Evolutionary conservation across 2,797 vertebrate genomes (phyloP).

Genomic region (Chanos chanos): DNA sequence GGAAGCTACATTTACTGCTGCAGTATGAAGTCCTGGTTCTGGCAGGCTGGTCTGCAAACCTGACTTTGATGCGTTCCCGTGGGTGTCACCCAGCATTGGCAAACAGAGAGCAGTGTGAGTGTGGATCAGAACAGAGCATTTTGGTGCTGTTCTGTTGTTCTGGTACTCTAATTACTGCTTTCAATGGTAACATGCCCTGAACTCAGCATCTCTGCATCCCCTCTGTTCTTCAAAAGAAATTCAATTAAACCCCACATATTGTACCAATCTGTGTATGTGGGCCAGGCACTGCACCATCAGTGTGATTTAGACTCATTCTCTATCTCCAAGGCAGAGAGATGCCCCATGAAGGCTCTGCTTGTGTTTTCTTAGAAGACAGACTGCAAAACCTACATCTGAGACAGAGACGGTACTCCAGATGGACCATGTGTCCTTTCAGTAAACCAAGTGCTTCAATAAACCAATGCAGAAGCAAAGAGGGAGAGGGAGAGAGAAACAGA

Average conservation of each 20-base stretch:
- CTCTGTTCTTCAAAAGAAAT: conserved; percentile 20
- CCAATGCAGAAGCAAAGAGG: conserved; percentile 32
- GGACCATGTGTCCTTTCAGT: conserved; percentile 58
- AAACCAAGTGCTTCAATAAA: conserved; percentile 57
- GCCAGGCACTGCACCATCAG: conserved; percentile 13
- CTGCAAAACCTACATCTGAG: conserved; percentile 38
- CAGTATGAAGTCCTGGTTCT: conserved; percentile 31
- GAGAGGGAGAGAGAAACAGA: conserved; percentile 14
- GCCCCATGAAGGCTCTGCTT: conserved; percentile 30
- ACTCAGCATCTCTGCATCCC: conserved; percentile 6
- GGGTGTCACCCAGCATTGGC: conserved; percentile 5
- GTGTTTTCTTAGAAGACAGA: conserved; percentile 32
- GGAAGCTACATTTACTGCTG: conserved; percentile 50
- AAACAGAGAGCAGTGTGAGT: background rate
- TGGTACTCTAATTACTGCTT: conserved; percentile 11
- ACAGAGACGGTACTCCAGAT: conserved; percentile 57
- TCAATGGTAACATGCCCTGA: conserved; percentile 3
- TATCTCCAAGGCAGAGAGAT: conserved; percentile 30
- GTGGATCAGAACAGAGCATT: conserved; percentile 1
- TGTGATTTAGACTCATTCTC: conserved; percentile 12
- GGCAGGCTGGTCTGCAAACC: conserved; percentile 29
- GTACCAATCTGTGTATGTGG: conserved; percentile 3
- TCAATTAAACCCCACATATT: conserved; percentile 37
- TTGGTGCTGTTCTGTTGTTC: too few relatives aligned
- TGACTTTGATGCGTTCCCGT: conserved; percentile 27